Base-by-base conservation (phyloP, 2,797 vertebrate species). In the Phrynocephalus vlangalii region DNA sequence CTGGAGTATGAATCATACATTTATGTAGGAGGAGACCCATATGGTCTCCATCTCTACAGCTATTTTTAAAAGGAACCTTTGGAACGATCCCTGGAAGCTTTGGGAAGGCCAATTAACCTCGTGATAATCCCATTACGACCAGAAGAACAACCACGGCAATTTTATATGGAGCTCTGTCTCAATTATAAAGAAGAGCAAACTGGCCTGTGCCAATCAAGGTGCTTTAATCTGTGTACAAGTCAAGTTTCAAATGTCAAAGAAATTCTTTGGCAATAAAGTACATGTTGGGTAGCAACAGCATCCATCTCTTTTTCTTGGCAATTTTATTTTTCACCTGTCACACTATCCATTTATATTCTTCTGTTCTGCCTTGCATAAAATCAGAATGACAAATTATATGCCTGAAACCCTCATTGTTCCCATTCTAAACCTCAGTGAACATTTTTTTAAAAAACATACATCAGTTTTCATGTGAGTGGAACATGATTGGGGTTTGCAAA, bases 241-340 rank as follows among this genome's bases (percentile, higher is more conserved):
- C 88, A 95, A 89, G 85, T 94, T 93, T 95, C 93, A 94, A 92
- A 85, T 90, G 92, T 89, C 89, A 90, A 90, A 93, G 92, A 91
- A 92, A 94, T 95, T 91, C 91, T 92, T 92, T 92, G 92, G 90
- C 88, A 90, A 89, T 90, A 91, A 89, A 94, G 91, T 90, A 89
- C 67, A 91, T 93, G 81, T 91, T 86, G 93, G 90, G 79, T 87
- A 93, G 93, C 90, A 91, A 92, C 90, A 89, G 86, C 90, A 91
- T 92, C 92, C 90, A 87, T 48, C 85, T 93, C 85, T 91, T 91
- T 91, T 92, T 93, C 70, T 80, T 68, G 70, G 79, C 93, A 93
- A 95, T 94, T 94, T 94, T 92, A 91, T 90, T 94, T 93, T 94
- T 94, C 92, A 95, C 94, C 92, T 95, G 95, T 93, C 95, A 94